Evolutionary conservation across 2,797 vertebrate species (phyloP).

Genomic region (Mastacembelus armatus): DNA sequence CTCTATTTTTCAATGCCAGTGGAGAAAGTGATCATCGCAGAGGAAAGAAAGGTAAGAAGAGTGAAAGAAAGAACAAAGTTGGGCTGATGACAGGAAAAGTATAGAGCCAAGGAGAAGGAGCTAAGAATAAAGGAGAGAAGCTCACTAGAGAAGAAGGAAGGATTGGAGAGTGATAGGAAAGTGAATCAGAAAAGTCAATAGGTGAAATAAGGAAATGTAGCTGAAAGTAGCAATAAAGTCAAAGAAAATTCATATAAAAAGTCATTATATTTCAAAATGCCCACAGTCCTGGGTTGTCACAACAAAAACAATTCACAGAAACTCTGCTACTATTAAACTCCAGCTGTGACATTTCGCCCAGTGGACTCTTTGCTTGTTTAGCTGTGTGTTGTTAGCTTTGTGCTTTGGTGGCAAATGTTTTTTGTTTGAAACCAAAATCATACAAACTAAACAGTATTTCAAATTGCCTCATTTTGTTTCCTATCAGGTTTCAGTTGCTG

Average conservation of each 20-base stretch:
- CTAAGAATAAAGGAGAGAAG: not conserved
- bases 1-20: not conserved
- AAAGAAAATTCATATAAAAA: not conserved
- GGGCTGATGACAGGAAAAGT: not conserved
- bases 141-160: not conserved
- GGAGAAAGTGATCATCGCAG: constrained; percentile 15
- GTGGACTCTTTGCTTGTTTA: constrained; percentile 49
- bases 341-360: constrained; percentile 35
- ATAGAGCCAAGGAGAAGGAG: not conserved
- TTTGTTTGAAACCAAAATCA: constrained; percentile 31
- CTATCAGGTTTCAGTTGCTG: constrained; percentile 15
- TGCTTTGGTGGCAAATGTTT: constrained; percentile 15
- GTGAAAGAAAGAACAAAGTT: not conserved
- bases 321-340: constrained; percentile 41
- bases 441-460: constrained; percentile 33
- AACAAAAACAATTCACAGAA: constrained; percentile 36
- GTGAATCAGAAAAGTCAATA: not conserved
- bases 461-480: constrained; percentile 16
- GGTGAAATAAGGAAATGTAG: not conserved
- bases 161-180: not conserved
- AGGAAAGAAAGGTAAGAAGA: not conserved
- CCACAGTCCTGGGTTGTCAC: not conserved
- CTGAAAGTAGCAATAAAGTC: not conserved
- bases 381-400: constrained; percentile 49
- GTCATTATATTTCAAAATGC: constrained; percentile 11